Percentiles rank a stretch among this genome's conserved stretches.
Evolutionary conservation across 2,888 invertebrate genomes (phyloP).

Genomic region (Buathra laborator): DNA sequence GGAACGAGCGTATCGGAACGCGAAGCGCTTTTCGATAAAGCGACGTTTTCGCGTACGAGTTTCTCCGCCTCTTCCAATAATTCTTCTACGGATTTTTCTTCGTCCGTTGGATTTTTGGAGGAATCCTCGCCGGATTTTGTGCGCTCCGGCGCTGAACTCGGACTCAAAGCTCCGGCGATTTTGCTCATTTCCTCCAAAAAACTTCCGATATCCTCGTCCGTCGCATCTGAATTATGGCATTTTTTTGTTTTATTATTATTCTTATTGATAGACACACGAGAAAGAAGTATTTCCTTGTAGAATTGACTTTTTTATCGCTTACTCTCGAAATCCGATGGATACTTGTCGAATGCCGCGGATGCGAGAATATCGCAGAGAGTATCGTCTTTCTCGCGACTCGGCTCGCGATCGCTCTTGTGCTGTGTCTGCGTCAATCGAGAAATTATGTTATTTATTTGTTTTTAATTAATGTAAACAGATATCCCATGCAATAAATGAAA

Average conservation of each 20-base stretch:
- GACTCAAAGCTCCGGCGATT: constrained; percentile 80
- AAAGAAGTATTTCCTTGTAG: constrained; percentile 3
- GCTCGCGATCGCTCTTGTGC: constrained; percentile 74
- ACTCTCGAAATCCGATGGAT: constrained; percentile 84
- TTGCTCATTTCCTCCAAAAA: constrained; percentile 84
- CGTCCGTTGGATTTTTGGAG: constrained; percentile 78
- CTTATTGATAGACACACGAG: neutral
- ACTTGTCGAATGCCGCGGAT: constrained; percentile 82
- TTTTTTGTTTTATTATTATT: constrained; percentile 5
- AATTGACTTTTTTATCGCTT: constrained; percentile 56
- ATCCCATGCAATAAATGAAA: too few relatives aligned
- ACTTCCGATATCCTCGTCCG: constrained; percentile 83
- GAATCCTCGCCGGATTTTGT: constrained; percentile 75
- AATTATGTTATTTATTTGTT: neutral
- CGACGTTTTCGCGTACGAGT: constrained; percentile 80
- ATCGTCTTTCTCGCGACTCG: constrained; percentile 79
- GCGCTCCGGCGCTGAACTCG: constrained; percentile 77
- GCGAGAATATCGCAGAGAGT: constrained; percentile 81
- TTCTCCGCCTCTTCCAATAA: constrained; percentile 82
- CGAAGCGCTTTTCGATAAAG: constrained; percentile 78
- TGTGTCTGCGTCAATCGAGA: constrained; percentile 69
- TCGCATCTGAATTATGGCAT: constrained; percentile 78
- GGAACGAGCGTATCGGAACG: constrained; percentile 78
- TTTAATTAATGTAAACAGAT: neutral
- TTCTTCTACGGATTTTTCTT: constrained; percentile 82